phyloP scores from a whole-genome alignment of 2,113 vertebrate species.

The Cisticola juncidis region DNA sequence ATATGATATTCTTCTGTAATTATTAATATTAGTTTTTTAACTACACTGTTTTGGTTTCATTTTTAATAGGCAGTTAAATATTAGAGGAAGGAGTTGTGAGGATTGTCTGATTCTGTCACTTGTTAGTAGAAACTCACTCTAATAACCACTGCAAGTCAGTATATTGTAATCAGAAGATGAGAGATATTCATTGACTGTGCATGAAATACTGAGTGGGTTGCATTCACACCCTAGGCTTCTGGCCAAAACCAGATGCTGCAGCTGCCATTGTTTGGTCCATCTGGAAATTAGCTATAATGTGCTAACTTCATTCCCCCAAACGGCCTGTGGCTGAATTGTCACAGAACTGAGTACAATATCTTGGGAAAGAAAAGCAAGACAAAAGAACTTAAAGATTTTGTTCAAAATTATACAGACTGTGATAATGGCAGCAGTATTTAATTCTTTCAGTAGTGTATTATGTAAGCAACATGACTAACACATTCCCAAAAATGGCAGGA shows the following conservation, averaged over 20 bases:
- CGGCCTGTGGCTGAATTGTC: not conserved
- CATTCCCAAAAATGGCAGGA: not conserved
- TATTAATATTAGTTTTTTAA: not conserved
- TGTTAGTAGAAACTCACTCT: not conserved
- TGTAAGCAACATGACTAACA: not conserved
- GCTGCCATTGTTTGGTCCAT: not conserved
- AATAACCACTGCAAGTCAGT: not conserved
- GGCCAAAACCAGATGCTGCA: conserved; percentile 32
- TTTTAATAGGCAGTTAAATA: not conserved
- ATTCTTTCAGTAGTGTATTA: not conserved
- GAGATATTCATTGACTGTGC: not conserved
- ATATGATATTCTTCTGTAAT: not conserved
- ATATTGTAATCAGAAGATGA: conserved; percentile 1
- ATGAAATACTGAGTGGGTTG: not conserved
- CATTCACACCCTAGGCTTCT: not conserved
- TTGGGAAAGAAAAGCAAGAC: not conserved
- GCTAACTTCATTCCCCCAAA: not conserved
- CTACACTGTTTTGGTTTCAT: too few species aligned
- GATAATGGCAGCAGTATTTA: not conserved
- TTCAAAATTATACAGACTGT: not conserved
- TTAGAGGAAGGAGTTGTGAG: not conserved
- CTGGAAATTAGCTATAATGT: not conserved
- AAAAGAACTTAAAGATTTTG: not conserved
- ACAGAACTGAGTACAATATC: not conserved
- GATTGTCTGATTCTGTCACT: not conserved